Base-by-base conservation (phyloP, 2,113 vertebrate genomes). In the Hystrix cristata region DNA sequence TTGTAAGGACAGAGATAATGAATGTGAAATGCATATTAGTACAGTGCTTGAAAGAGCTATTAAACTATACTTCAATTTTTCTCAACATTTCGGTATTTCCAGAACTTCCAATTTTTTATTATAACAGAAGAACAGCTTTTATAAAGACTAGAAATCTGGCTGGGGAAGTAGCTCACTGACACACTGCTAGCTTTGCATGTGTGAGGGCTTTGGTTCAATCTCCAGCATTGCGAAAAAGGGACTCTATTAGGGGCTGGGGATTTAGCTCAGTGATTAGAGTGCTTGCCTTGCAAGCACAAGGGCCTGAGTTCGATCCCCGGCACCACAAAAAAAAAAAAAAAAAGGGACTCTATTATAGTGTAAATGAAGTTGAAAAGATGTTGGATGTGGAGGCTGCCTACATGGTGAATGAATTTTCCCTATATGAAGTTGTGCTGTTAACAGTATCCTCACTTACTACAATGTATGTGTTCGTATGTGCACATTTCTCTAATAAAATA, bases 401-500 rank as follows among this genome's bases (percentile, higher is more conserved):
- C 80, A 7, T 74, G 59, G 60, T 78, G 19, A 84, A 71, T 69
- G 13, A 12, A 7, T 76, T n/a, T 67, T 90, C 31, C 46, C 19
- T 23, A 13, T 4, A 65, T 11, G 29, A 81, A 84, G 57, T 38
- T 64, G 8, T 13, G 67, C 27, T 89, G 65, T 89, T 79, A 55
- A 88, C 27, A 64, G 19, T 46, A 82, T 55, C 43, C 57, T 67
- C n/a, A 55, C 7, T 71, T 82, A 60, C 27, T 11, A 15, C 8
- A 83, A 38, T 67, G 57, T 5, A 46, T 43, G 27, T 43, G 15
- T 34, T 43, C 27, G 16, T 78, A 74, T 43, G 6, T 83, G 8
- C 1, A 90, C 51, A 23, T 53, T 88, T 74, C 69, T 67, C 16
- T 84, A 90, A 84, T 67, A 83, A 95, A 92, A 71, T 59, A 79